Evolutionary conservation across 37 sponge, comb jelly and placozoan species (phyloP), one percentile per base, ranked within the genome.

Genomic region (Chondrilla cf. caribensis): DNA sequence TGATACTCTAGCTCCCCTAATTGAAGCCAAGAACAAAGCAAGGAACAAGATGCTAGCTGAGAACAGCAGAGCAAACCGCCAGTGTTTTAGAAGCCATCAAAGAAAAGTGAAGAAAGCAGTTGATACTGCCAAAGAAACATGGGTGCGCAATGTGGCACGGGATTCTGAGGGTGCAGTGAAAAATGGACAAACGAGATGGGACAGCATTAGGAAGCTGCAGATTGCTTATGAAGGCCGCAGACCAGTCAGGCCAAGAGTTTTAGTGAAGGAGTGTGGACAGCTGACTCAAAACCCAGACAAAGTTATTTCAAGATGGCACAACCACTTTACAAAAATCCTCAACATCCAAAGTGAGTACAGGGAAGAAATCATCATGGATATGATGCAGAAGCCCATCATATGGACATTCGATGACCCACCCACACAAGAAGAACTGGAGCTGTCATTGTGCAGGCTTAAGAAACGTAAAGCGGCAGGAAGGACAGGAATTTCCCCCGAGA

Each of bases 41-140:
- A 73, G 81, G 3, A 36, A n/a, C n/a, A 80, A 60, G 26, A 19
- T 62, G 24, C 33, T 85, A 15, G 35, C 72, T 21, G 7, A 19
- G 22, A 55, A 73, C 55, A 42, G 19, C 3, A 37, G 1, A 68
- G 37, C 70, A 3, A 6, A 68, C 70, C 3, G 37, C 1, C 18
- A 68, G 70, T 40, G 38, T 9, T 86, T 86, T 28, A 80, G 75
- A 26, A 54, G 57, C 6, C 37, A 24, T 38, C 81, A 86, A 31
- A 70, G 81, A 71, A n/a, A 35, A 0, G 87, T 86, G 11, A 86
- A 86, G 62, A 70, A 66, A 43, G 86, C 80, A 55, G 86, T 85
- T 6, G 80, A 66, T 58, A 58, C 28, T 7, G 78, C 79, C 14
- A 78, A 68, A 58, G 58, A 83, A 39, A 37, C 31, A 1, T 83